Evolutionary conservation across 2,113 vertebrate genomes (phyloP), one percentile per base, ranked within the genome.

Genomic region (Salminus brasiliensis): DNA sequence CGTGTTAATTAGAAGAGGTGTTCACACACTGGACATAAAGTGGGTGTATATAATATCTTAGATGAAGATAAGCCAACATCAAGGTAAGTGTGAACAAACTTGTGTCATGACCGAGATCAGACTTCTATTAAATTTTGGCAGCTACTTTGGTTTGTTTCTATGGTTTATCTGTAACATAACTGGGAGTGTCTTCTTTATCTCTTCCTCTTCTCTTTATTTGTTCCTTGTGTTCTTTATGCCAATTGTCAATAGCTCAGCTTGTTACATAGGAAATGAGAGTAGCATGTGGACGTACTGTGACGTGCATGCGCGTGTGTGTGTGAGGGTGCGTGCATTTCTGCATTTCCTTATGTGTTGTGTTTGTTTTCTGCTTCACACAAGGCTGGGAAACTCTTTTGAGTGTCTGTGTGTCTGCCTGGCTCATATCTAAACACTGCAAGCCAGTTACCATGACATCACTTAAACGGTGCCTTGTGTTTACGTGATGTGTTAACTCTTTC

Each of bases 381-480:
- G 34, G 25, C n/a, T 27, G 36, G 16, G 57, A 79, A 16, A 39
- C 4, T 16, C 72, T 79, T 18, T 72, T 68, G n/a, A n/a, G n/a
- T n/a, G n/a, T n/a, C 34, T 1, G 34, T 80, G 59, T 53, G 45
- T 0, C 13, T 55, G 12, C 34, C 30, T 63, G 30, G 60, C 59
- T 34, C 25, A 45, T 60, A 53, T 67, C 59, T 72, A 80, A 80
- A 80, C 78, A 73, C 59, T 62, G 60, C 32, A 55, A 80, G 53
- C 70, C 78, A 66, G 78, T 80, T 80, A 63, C 67, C 41, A 78
- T n/a, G 13, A 59, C 77, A 79, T 72, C 57, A 63, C 4, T 62
- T 29, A 79, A 79, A 65, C 68, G 52, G 18, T 15, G 5, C 74
- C 29, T 39, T 59, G 57, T 45, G n/a, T 62, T 23, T 39, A n/a